Evolutionary conservation across 2,888 invertebrate species (phyloP), one percentile per base, ranked within the genome.

Genomic region (Xylota segnis): DNA sequence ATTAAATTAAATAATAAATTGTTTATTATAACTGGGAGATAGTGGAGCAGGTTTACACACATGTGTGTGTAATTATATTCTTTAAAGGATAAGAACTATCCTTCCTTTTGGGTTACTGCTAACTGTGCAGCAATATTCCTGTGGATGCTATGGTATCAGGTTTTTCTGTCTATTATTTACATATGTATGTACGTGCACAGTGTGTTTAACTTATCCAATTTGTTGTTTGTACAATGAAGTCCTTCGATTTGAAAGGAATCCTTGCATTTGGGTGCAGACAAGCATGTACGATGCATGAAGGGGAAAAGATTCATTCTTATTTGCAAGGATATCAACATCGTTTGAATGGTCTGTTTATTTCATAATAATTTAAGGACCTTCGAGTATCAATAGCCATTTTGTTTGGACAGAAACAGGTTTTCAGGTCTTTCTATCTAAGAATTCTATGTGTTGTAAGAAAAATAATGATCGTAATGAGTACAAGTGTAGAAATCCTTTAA

Each of bases 1-100:
- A 72, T 72, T 65, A 71, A 72, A 79, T 79, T 79, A 79, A 77
- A 72, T 79, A 72, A 79, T 79, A 72, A 79, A 79, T 79, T 79
- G 71, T 79, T 79, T 79, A 72, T 79, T 65, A 63, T 78, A 78
- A 70, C 65, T 34, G 47, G 16, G 27, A 58, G 16, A 27, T 37
- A 47, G 37, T 56, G 50, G 9, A 56, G 40, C 54, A 63, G 37
- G 45, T 75, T 66, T 66, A 58, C 47, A 65, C 47, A 58, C 56
- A 34, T 75, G 61, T 43, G 16, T 37, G 14, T 4, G 16, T 74
- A 74, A 74, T 74, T 74, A 65, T 65, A 54, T 74, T 66, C 54
- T 75, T 75, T 27, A 75, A 58, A 34, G 58, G 65, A 65, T 75
- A 65, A 56, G 54, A 74, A 74, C 54, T 43, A 52, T 27, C 40